A percentile compares a stretch with the other conserved stretches of the same genome.
phyloP scores from a whole-genome alignment of 2,113 vertebrate species.

The Galemys pyrenaicus region DNA sequence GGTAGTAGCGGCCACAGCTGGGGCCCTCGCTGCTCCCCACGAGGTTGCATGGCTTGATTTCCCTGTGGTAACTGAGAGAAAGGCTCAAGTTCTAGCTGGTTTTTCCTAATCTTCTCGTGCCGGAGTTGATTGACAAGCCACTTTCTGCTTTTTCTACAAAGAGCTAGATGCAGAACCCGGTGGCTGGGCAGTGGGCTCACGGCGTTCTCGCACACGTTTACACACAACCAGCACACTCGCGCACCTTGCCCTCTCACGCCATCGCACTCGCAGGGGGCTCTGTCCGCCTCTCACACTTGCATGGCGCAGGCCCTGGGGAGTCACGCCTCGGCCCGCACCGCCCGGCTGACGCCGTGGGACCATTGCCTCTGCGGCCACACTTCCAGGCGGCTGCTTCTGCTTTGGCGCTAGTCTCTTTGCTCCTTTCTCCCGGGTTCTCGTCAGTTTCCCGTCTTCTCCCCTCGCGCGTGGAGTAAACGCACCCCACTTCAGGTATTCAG shows the following conservation, averaged over 20 bases:
- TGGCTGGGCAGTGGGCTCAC: not conserved
- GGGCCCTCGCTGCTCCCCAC: not conserved
- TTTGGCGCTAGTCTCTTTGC: not conserved
- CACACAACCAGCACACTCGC: no score
- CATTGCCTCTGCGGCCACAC: no score
- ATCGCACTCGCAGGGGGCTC: no score
- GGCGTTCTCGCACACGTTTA: not conserved
- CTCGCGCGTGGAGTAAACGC: not conserved
- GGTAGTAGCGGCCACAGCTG: not conserved
- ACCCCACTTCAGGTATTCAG: not conserved
- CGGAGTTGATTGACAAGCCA: not conserved
- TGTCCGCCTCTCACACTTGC: no score
- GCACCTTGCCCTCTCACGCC: no score
- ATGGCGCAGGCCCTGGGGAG: no score
- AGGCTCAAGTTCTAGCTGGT: not conserved
- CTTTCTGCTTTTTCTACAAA: not conserved
- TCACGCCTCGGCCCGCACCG: no score
- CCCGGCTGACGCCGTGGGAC: no score
- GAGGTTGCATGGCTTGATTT: conserved; percentile 25
- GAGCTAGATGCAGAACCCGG: not conserved
- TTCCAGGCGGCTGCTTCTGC: no score
- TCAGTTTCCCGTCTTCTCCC: not conserved
- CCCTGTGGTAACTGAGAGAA: not conserved
- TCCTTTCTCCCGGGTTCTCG: not conserved
- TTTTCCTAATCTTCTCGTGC: not conserved